phyloP scores from a whole-genome alignment of 2,113 vertebrate genomes.

The Pelobates fuscus region DNA sequence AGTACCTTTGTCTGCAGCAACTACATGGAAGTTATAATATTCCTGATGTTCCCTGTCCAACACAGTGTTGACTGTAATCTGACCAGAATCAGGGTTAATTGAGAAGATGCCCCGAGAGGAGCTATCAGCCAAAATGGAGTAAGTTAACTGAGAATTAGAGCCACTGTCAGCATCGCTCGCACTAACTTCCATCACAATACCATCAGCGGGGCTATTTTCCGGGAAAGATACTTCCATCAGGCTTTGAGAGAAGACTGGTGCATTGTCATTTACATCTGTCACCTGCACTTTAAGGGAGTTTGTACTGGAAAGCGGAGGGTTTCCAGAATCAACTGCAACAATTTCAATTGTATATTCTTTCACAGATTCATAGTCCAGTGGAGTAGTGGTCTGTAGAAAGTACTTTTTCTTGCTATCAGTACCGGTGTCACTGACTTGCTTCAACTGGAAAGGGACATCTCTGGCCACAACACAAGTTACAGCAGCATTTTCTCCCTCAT shows the following conservation, averaged over 20 bases:
- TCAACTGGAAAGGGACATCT: conserved; percentile 91
- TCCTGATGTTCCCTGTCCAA: conserved; percentile 88
- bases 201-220: conserved; percentile 86
- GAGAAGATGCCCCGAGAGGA: conserved; percentile 82
- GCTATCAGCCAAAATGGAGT: conserved; percentile 78
- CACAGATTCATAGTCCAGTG: conserved; percentile 86
- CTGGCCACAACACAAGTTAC: conserved; percentile 95
- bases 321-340: conserved; percentile 93
- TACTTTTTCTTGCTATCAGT: conserved; percentile 95
- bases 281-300: conserved; percentile 96
- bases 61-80: conserved; percentile 82
- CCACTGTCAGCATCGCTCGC: conserved; percentile 90
- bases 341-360: conserved; percentile 94
- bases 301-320: conserved; percentile 93
- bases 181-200: conserved; percentile 80
- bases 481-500: conserved; percentile 92
- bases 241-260: conserved; percentile 82
- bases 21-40: conserved; percentile 85
- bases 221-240: conserved; percentile 84
- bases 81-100: conserved; percentile 80
- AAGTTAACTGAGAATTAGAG: conserved; percentile 85
- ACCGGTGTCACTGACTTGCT: conserved; percentile 85
- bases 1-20: conserved; percentile 87
- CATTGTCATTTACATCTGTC: conserved; percentile 91
- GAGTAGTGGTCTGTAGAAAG: conserved; percentile 92